Conservation (phyloP, 2,113 vertebrate genomes). For the Nothocercus nigrocapillus region DNA sequence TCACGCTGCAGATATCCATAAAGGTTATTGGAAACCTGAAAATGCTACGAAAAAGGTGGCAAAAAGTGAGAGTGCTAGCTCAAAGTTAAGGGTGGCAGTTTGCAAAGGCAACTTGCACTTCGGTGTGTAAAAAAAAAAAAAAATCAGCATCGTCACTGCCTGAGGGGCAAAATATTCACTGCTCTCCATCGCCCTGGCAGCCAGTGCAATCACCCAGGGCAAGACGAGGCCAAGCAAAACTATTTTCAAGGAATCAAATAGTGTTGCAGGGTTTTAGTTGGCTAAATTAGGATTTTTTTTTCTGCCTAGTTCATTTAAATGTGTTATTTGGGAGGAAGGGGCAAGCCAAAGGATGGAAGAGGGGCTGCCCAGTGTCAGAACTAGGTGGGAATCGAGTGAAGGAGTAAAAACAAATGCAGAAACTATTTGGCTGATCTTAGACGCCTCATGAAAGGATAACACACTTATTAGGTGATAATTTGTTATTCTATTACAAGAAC, state of each 20-base stretch:
- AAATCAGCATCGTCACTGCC: background rate
- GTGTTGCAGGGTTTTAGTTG: background rate
- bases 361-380: background rate
- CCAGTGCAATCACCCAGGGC: background rate
- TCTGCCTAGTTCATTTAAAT: background rate
- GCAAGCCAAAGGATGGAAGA: background rate
- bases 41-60: background rate
- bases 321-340: background rate
- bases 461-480: background rate
- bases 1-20: too few relatives aligned
- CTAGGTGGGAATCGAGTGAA: background rate
- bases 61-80: background rate
- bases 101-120: background rate
- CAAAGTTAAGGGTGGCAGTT: background rate
- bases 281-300: background rate
- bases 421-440: background rate
- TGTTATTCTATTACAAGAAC: background rate
- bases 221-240: background rate
- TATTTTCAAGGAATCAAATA: background rate
- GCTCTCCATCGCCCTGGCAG: background rate
- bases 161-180: accelerated
- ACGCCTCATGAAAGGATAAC: background rate
- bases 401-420: background rate
- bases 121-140: background rate
- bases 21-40: background rate